Base-by-base conservation (phyloP, 2,888 invertebrate genomes). In the Mimumesa dahlbomi region DNA sequence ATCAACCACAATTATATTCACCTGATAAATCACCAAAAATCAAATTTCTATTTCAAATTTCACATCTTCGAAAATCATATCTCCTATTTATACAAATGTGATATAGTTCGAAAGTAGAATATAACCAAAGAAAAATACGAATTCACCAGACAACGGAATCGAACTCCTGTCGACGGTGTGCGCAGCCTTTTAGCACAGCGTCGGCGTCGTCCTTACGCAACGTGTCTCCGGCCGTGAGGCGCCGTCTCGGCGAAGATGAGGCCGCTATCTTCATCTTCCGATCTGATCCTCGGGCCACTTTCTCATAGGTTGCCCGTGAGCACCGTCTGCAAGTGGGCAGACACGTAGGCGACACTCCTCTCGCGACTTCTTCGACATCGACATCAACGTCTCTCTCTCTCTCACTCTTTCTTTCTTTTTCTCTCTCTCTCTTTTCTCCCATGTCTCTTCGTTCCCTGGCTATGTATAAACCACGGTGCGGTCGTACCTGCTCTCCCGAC, bases 311-410 rank as follows among this genome's bases (percentile, higher is more conserved):
- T 40, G 36, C 53, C 16, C 46, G 38, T n/a, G 22, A 29, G 50
- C 42, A 34, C 46, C 40, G 58, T 5, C 43, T 52, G 65, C 65
- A 79, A 78, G 74, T 71, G 71, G 73, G 65, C 53, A 67, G 79
- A 70, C 73, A 79, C 78, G 79, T 79, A 73, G 78, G 76, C 79
- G 73, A 72, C 50, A 38, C 57, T 19, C 52, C 43, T 14, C 54
- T 58, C 65, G 73, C 73, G 61, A 54, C 61, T 61, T 59, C 70
- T 56, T 58, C 61, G 73, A 59, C 61, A 46, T 64, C 57, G 52
- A 38, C 18, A 9, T 14, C 49, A 31, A n/a, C 48, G 72, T 50
- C 70, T 25, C 34, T 34, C 2, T 21, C 42, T 48, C 29, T 31
- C 34, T 56, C 25, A n/a, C 29, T 34, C 21, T 31, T n/a, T 5